Conservation (phyloP, 2,797 vertebrate genomes). For the Salarias fasciatus region DNA sequence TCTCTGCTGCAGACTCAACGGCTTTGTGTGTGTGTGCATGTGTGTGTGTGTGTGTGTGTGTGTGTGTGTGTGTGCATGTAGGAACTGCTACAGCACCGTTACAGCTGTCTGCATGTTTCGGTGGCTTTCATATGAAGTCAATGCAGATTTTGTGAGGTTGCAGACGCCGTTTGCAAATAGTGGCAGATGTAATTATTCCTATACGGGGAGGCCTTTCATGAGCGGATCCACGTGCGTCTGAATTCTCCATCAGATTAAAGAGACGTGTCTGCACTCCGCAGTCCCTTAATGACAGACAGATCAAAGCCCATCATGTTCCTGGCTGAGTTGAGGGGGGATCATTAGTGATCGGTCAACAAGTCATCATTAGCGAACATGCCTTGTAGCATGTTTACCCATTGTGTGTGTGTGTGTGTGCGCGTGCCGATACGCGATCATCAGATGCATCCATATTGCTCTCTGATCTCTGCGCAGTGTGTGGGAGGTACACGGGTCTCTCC, state of each 20-base stretch:
- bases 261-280: conserved; percentile 41
- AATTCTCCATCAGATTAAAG: conserved; percentile 68
- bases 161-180: conserved; percentile 3
- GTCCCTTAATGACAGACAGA: conserved; percentile 73
- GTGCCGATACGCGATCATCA: conserved; percentile 35
- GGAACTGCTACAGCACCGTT: conserved; percentile 1
- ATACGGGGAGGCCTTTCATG: conserved; percentile 4
- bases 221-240: conserved; percentile 37
- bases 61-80: conserved; percentile 8
- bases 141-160: conserved; percentile 2
- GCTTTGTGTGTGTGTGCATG: conserved; percentile 25
- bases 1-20: conserved; percentile 61
- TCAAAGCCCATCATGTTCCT: conserved; percentile 76
- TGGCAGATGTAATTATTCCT: conserved; percentile 9
- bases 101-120: background rate
- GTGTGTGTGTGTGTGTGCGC: conserved; percentile 16
- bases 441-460: conserved; percentile 61
- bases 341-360: conserved; percentile 75
- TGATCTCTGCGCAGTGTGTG: conserved; percentile 70
- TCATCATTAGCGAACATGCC: conserved; percentile 70
- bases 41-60: conserved; percentile 2
- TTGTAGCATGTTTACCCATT: conserved; percentile 54
- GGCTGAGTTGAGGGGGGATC: conserved; percentile 61
- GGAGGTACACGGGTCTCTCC: conserved; percentile 71
- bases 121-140: background rate